Evolutionary conservation across 2,113 vertebrate species (phyloP), one percentile per base, ranked within the genome.

Genomic region (Lampris megalopsis): DNA sequence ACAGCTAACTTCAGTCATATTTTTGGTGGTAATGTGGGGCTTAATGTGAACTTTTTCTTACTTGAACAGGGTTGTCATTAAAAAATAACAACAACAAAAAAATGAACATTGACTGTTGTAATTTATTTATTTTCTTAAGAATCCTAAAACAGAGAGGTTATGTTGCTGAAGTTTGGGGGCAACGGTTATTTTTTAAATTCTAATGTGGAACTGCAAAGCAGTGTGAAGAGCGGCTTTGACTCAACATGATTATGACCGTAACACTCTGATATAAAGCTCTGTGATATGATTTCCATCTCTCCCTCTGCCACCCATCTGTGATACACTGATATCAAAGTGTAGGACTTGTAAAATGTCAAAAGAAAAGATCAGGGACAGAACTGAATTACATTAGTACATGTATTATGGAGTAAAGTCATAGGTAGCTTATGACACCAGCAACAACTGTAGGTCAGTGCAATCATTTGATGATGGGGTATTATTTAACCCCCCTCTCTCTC

Each of bases 361-460:
- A 43, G 47, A 6, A 42, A 72, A 35, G 8, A 58, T 48, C 40
- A 5, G 40, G 11, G 56, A 78, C 13, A 65, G 47, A 42, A 42
- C 38, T 6, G 38, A 24, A 9, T 24, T 40, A 24, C 11, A 68
- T 68, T 2, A 54, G 38, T 68, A 50, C 53, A 36, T 60, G 63
- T 24, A 42, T 53, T 63, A 6, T 72, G 68, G 40, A 61, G 8
- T 67, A 36, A 56, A 70, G 65, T 56, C n/a, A 42, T 11, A 69
- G 41, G 45, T 35, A 61, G 59, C 60, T 59, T 48, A 71, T 70
- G 76, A 85, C 85, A 87, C 85, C 88, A 88, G 87, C 88, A 89
- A 63, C 64, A 64, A 66, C 54, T 67, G 68, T 59, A 71, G 63
- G 59, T 50, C 37, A 62, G 63, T 72, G 82, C 60, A 73, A 71